Conservation (phyloP, 2,888 invertebrate genomes). For the Matsumyia berberina region DNA sequence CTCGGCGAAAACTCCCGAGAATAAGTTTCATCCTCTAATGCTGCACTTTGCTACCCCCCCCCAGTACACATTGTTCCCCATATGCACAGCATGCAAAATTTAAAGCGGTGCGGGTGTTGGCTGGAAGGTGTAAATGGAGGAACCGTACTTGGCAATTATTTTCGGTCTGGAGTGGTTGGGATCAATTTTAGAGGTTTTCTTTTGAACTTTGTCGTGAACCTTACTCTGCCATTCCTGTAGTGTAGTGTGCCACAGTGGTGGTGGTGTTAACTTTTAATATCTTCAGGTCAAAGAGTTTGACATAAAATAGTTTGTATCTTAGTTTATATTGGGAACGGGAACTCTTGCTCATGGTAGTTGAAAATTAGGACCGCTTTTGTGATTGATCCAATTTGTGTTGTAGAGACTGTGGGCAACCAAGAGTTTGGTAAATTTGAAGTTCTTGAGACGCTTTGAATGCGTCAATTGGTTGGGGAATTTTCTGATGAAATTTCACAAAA, state of each 20-base stretch:
- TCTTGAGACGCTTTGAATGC: no score
- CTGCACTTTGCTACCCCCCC: constrained; percentile 25
- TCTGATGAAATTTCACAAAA: no score
- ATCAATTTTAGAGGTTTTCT: constrained; percentile 70
- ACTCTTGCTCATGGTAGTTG: background rate
- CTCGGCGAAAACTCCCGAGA: constrained; percentile 29
- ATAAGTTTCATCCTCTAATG: constrained; percentile 55
- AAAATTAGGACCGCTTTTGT: background rate
- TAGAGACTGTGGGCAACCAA: no score
- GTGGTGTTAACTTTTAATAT: constrained; percentile 52
- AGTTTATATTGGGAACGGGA: constrained; percentile 7
- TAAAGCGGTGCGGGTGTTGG: constrained; percentile 28
- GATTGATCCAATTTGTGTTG: no score
- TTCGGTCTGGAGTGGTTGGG: constrained; percentile 49
- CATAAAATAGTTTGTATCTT: constrained; percentile 39
- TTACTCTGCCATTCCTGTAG: constrained; percentile 20
- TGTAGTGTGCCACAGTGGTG: constrained; percentile 19
- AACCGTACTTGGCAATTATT: constrained; percentile 55
- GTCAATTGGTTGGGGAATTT: no score
- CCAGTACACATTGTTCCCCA: constrained; percentile 24
- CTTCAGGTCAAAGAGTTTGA: constrained; percentile 62
- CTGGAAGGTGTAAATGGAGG: constrained; percentile 15
- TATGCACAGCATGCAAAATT: constrained; percentile 48
- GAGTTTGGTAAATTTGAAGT: no score
- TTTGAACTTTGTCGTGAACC: constrained; percentile 61